Conservation (phyloP, 35 echinoderm and acorn worm species). For the Chiridota heheva region DNA sequence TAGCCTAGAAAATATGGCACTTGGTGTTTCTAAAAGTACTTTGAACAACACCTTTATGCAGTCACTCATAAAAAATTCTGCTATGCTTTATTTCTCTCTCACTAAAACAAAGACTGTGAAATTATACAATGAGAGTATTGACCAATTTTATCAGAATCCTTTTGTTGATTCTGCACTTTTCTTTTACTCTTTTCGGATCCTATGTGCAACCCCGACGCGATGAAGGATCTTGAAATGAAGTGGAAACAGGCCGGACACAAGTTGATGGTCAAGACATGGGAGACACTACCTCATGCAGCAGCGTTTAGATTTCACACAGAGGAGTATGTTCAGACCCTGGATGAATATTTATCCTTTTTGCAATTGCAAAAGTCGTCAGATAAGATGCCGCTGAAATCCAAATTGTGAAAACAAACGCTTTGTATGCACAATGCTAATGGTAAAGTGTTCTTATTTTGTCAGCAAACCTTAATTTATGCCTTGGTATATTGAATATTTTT, state of each 20-base stretch:
- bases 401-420: too few species aligned
- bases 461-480: too few species aligned
- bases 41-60: constrained; percentile 26
- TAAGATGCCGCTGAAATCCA: too few species aligned
- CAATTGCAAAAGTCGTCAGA: too few species aligned
- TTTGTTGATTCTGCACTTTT: constrained; percentile 32
- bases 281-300: constrained; percentile 40
- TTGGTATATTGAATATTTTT: too few species aligned
- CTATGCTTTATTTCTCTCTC: constrained; percentile 38
- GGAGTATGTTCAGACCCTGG: constrained; percentile 24
- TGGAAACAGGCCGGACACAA: constrained; percentile 31
- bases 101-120: constrained; percentile 50
- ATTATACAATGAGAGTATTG: constrained; percentile 21
- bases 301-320: constrained; percentile 31
- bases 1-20: constrained; percentile 36
- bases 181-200: constrained; percentile 31
- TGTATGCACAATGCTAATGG: too few species aligned
- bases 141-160: constrained; percentile 47
- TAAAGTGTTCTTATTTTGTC: too few species aligned
- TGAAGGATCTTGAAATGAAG: constrained; percentile 2
- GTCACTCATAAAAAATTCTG: not conserved
- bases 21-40: constrained; percentile 25
- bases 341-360: constrained; percentile 31
- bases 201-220: constrained; percentile 26
- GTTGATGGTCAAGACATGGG: constrained; percentile 16